Evolutionary conservation across 2,797 vertebrate genomes (phyloP), one percentile per base, ranked within the genome.

Genomic region (Clarias pachynema): DNA sequence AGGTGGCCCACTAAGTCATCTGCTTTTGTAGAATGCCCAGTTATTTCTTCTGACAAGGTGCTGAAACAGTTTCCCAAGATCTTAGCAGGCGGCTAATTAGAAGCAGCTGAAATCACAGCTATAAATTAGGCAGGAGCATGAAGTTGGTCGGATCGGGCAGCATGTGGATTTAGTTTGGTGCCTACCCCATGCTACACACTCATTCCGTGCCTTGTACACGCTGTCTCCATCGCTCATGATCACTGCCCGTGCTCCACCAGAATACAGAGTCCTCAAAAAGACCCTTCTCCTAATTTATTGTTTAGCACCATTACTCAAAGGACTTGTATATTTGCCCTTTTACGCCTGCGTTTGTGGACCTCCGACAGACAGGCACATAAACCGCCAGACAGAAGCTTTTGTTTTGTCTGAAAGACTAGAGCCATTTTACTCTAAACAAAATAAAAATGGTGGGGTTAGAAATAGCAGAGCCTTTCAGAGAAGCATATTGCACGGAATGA

Each of bases 41-140:
- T 94, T 93, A 95, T 94, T 85, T 87, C 86, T 73, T 59, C 87
- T 92, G 94, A 95, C 93, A 92, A 92, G 91, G 91, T 94, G 93
- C 91, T 91, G 92, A 93, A 94, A 92, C 92, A 88, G 89, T 91
- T 93, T 93, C 91, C 90, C 91, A 87, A 92, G 91, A 92, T 93
- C 90, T 86, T 85, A 91, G 75, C 85, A 66, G 90, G 91, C 77
- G 85, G 86, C 81, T 94, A 92, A 95, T 94, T 89, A 91, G 88
- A 92, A 93, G 87, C 93, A 95, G 94, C 93, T 94, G 93, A 94
- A 92, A 90, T 91, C 75, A 59, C 89, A 86, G 87, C 88, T 83
- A 84, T 94, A 92, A 93, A 94, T 93, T 91, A 91, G 85, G 62
- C 87, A 72, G 84, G 89, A 91, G 91, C 60, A 68, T 89, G 88